Evolutionary conservation across 2,888 invertebrate genomes (phyloP).

Genomic region (Clistopyga incitator): DNA sequence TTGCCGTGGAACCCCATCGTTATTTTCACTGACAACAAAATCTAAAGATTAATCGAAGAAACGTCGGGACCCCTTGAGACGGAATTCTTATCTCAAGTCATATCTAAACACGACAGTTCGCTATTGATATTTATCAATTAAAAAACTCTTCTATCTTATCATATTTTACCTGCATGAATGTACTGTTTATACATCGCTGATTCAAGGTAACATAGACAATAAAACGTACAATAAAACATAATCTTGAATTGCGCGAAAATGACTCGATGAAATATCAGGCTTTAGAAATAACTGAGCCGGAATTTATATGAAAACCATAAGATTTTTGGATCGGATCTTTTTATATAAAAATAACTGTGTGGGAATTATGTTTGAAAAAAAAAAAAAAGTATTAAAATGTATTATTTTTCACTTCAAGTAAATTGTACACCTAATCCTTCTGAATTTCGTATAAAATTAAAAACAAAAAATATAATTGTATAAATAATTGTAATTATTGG

Average conservation of each 20-base stretch:
- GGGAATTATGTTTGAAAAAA: too few relatives aligned
- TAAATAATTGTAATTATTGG: too few relatives aligned
- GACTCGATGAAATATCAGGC: not conserved
- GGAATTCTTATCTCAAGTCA: conserved; percentile 5
- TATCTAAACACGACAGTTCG: conserved; percentile 9
- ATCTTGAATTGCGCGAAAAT: not conserved
- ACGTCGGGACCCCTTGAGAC: not conserved
- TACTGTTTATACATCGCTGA: not conserved
- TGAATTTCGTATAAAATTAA: too few relatives aligned
- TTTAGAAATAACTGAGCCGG: not conserved
- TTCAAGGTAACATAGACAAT: conserved; percentile 43
- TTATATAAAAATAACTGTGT: not conserved
- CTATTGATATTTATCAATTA: conserved; percentile 30
- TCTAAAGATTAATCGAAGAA: conserved; percentile 4
- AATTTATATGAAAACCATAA: not conserved
- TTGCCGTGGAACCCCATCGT: not conserved
- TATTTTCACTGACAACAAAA: conserved; percentile 1
- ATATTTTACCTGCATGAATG: not conserved
- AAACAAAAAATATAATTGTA: too few relatives aligned
- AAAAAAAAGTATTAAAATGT: too few relatives aligned
- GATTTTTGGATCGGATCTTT: not conserved
- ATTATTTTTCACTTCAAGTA: too few relatives aligned
- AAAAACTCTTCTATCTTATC: conserved; percentile 49
- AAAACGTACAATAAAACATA: not conserved
- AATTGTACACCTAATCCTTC: too few relatives aligned